Evolutionary conservation across 2,888 invertebrate species (phyloP).

Genomic region (Chloroclysta siterata): DNA sequence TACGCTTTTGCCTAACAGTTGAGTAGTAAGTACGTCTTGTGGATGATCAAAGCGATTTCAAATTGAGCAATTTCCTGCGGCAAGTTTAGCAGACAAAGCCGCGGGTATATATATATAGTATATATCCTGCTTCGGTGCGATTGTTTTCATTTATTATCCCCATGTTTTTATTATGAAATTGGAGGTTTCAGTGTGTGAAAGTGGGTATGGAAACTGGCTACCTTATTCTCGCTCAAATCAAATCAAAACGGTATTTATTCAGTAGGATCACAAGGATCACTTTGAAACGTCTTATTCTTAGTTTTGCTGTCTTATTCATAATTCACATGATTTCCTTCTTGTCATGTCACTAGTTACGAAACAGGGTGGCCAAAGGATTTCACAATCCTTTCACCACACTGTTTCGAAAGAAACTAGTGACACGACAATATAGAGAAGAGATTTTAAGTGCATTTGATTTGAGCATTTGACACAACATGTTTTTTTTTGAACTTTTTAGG

Average conservation of each 20-base stretch:
- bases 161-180: conserved; percentile 40
- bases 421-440: too few relatives aligned
- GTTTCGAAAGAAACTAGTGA: too few relatives aligned
- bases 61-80: conserved; percentile 43
- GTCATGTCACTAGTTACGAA: too few relatives aligned
- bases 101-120: conserved; percentile 34
- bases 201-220: not conserved
- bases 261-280: not conserved
- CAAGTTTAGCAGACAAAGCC: conserved; percentile 41
- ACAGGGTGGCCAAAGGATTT: too few relatives aligned
- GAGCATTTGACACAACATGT: too few relatives aligned
- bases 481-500: too few relatives aligned
- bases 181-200: conserved; percentile 19
- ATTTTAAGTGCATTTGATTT: too few relatives aligned
- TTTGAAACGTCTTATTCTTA: too few relatives aligned
- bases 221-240: too few relatives aligned
- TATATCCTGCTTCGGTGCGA: conserved; percentile 35
- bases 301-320: too few relatives aligned
- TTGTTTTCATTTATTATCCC: conserved; percentile 39
- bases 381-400: too few relatives aligned
- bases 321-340: too few relatives aligned
- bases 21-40: not conserved
- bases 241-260: not conserved
- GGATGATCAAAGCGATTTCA: conserved; percentile 40
- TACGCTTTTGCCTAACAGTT: not conserved